Base-by-base conservation (phyloP, 2,888 invertebrate species). In the Zeuzera pyrina region DNA sequence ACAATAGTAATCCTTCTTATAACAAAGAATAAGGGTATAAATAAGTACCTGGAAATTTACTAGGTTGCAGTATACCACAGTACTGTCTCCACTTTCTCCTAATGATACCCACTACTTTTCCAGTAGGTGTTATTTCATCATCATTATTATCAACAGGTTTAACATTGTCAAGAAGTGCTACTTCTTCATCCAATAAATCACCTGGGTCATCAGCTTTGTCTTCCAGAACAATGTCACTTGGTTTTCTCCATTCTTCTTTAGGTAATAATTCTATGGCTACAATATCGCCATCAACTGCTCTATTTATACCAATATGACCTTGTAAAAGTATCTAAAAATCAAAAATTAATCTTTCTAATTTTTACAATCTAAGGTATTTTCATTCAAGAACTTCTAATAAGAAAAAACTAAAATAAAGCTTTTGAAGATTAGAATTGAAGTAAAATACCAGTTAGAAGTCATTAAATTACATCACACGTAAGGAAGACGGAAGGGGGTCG, bases 81-180 rank as follows among this genome's bases (percentile, higher is more conserved):
- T 98, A 98, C 61, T 97, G 98, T 23, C 97, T 85, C 97, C 98
- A 98, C 63, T 98, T 98, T 34, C 98, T 87, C 42, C 94, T 88
- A 36, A 99, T 93, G 41, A 99, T 95, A 1, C 97, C 98, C n/a
- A 99, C 96, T 32, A 83, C 81, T 49, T 72, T 74, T 0, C 83
- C 83, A 0, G 83, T 83, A 0, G 81, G 83, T 0, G 76, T 76
- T 3, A 79, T 61, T 26, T 86, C 77, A 47, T 86, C 69, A 30
- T 71, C 61, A 30, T 48, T 43, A 15, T 49, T 52, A 14, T 52
- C 54, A 1, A 38, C 52, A 15, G 62, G 52, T 35, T 67, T 64
- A 3, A 50, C 52, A 7, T 68, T 49, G 2, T 57, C 62, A 1
- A 78, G 35, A 4, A 87, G 52, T 6, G 72, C 58, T 1, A 84